phyloP scores from a whole-genome alignment of 1,140 invertebrate species.

The Meloidogyne floridensis region DNA sequence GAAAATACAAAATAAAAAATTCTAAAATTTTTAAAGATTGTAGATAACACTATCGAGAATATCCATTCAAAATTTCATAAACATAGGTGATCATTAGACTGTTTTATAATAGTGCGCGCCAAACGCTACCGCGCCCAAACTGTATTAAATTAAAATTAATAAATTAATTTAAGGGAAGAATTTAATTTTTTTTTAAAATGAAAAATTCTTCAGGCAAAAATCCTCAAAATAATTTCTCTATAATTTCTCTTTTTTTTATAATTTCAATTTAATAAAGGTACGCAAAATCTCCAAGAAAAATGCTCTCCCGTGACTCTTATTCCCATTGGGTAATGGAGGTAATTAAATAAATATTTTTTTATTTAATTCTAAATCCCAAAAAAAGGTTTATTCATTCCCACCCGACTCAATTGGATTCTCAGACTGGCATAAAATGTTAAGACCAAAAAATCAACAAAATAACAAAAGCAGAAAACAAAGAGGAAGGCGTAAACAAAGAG shows the following conservation, averaged over 20 bases:
- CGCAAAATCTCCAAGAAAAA: conserved; percentile 62
- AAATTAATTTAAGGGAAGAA: too few species aligned
- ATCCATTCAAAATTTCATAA: too few species aligned
- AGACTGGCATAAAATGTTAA: conserved; percentile 63
- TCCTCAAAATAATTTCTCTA: background rate
- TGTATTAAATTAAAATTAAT: too few species aligned
- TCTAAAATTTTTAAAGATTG: too few species aligned
- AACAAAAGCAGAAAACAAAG: conserved; percentile 9
- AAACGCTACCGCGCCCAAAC: too few species aligned
- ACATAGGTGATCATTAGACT: too few species aligned
- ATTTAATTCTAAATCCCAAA: background rate
- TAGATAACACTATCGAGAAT: too few species aligned
- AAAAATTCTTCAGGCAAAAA: too few species aligned
- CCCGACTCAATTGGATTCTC: conserved; percentile 58
- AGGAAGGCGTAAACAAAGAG: conserved; percentile 7
- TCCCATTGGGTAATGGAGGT: conserved; percentile 66
- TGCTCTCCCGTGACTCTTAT: conserved; percentile 63
- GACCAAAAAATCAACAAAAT: conserved; percentile 1
- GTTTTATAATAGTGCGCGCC: too few species aligned
- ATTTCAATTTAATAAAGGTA: conserved; percentile 34
- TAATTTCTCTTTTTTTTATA: too few species aligned
- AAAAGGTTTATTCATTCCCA: conserved; percentile 59
- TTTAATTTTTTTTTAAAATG: too few species aligned
- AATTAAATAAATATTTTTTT: background rate
- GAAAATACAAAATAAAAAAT: too few species aligned